These are phyloP conservation scores for Phyllostomus discolor DNA, from an alignment of 2,113 vertebrate genomes.

Conservation along the genomic window DNA sequence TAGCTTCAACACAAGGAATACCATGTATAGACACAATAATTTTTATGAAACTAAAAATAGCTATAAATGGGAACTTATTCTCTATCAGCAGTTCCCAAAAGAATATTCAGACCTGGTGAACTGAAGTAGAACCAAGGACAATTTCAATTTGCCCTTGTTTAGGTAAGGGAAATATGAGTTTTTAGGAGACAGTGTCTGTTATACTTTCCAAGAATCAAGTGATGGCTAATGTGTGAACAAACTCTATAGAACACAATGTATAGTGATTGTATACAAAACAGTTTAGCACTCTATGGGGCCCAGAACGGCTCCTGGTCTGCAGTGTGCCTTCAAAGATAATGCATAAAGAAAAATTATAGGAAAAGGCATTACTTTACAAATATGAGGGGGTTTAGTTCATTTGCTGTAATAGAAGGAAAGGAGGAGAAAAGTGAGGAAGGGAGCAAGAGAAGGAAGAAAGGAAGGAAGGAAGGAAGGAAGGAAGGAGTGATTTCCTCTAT, in stretches of 20 bases:
- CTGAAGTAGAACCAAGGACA: constrained; percentile 22
- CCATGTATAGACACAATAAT: constrained; percentile 41
- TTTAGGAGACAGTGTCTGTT: neutral
- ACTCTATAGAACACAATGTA: neutral
- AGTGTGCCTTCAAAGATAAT: neutral
- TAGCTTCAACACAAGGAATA: constrained; percentile 41
- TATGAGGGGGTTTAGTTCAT: neutral
- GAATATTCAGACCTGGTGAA: constrained; percentile 3
- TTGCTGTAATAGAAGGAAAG: neutral
- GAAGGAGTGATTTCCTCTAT: neutral
- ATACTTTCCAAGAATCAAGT: constrained; percentile 13
- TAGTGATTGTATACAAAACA: neutral
- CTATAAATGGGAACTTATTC: constrained; percentile 27
- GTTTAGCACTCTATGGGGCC: neutral
- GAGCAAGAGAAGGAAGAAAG: neutral
- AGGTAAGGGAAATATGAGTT: neutral
- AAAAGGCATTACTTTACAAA: neutral
- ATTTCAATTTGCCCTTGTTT: constrained; percentile 12
- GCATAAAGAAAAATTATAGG: neutral
- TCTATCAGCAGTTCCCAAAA: constrained; percentile 43
- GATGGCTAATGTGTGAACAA: neutral
- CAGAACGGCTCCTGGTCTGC: neutral
- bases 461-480: neutral
- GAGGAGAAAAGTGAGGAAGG: neutral
- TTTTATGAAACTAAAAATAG: constrained; percentile 49